Evolutionary conservation across 1,140 invertebrate genomes (phyloP).

Genomic region (Meteorus sp.): DNA sequence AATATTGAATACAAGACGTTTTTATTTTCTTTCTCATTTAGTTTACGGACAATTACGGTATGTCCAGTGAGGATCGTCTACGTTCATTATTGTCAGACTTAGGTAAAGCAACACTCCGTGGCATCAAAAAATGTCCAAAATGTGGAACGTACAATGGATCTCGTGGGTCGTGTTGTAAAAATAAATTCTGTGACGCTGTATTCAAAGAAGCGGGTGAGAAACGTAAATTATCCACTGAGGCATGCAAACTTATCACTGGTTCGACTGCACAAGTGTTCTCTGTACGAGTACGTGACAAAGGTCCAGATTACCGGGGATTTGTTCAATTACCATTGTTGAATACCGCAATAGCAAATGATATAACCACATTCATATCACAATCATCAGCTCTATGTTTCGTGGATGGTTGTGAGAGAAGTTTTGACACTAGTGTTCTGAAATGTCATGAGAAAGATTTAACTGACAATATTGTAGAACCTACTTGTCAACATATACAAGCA

Average conservation of each 20-base stretch:
- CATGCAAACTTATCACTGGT: slow-evolving; percentile 70
- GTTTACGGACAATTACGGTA: too few relatives aligned
- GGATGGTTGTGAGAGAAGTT: slow-evolving; percentile 65
- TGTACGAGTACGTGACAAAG: slow-evolving; percentile 69
- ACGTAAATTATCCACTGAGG: slow-evolving; percentile 67
- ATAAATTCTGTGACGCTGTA: slow-evolving; percentile 72
- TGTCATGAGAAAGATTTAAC: slow-evolving; percentile 57
- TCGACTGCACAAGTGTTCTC: slow-evolving; percentile 69
- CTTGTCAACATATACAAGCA: slow-evolving; percentile 72
- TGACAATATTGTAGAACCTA: slow-evolving; percentile 41
- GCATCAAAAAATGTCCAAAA: slow-evolving; percentile 76
- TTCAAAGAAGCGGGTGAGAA: slow-evolving; percentile 71
- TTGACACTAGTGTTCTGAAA: slow-evolving; percentile 62
- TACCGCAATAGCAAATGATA: slow-evolving; percentile 57
- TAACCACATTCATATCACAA: slow-evolving; percentile 51
- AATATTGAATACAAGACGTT: slow-evolving; percentile 10
- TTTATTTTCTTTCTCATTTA: slow-evolving; percentile 20
- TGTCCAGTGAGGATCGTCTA: slow-evolving; percentile 52
- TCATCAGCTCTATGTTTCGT: slow-evolving; percentile 70
- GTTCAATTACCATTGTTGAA: slow-evolving; percentile 69
- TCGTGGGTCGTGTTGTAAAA: slow-evolving; percentile 74
- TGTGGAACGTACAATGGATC: slow-evolving; percentile 80
- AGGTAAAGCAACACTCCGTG: slow-evolving; percentile 70
- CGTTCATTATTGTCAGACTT: slow-evolving; percentile 62
- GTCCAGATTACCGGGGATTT: slow-evolving; percentile 74